Percentiles rank a stretch among this genome's conserved stretches.
phyloP scores from a whole-genome alignment of 2,797 vertebrate genomes.

The Pseudopleuronectes americanus region DNA sequence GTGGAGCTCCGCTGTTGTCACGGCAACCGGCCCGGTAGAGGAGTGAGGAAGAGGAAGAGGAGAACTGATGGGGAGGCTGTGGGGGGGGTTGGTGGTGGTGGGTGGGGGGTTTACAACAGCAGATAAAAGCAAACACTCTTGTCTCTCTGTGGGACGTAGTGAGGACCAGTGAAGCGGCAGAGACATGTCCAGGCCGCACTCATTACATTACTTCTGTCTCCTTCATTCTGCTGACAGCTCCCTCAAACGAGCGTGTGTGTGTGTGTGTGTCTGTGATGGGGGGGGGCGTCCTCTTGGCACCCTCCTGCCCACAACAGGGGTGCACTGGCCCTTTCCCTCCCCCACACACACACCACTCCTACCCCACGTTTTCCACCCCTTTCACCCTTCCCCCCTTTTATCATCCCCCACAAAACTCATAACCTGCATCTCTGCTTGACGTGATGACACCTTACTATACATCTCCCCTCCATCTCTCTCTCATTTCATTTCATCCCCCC shows the following conservation, averaged over 20 bases:
- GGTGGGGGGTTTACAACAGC: background rate
- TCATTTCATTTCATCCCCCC: background rate
- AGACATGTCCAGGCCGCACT: slow-evolving; percentile 62
- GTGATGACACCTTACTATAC: background rate
- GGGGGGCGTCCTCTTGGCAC: slow-evolving; percentile 22
- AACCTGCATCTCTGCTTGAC: background rate
- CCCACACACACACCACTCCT: slow-evolving; percentile 17
- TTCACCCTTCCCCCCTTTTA: slow-evolving; percentile 18
- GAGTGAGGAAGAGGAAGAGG: slow-evolving; percentile 5
- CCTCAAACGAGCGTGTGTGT: slow-evolving; percentile 40
- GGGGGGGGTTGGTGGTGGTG: too few species aligned
- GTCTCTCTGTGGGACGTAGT: slow-evolving; percentile 72
- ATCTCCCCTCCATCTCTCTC: background rate
- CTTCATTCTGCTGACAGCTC: slow-evolving; percentile 63
- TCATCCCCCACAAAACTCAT: slow-evolving; percentile 42
- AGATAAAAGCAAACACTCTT: slow-evolving; percentile 71
- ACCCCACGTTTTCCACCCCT: slow-evolving; percentile 12
- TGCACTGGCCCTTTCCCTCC: slow-evolving; percentile 28
- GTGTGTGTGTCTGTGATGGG: background rate
- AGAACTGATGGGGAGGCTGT: background rate
- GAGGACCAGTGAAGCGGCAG: slow-evolving; percentile 72
- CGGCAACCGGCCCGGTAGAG: slow-evolving; percentile 51
- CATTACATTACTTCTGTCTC: slow-evolving; percentile 73
- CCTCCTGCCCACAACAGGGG: slow-evolving; percentile 22
- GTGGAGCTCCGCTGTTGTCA: slow-evolving; percentile 77